Evolutionary conservation across 1,140 invertebrate genomes (phyloP), one percentile per base, ranked within the genome.

Genomic region (Camponotus pennsylvanicus): DNA sequence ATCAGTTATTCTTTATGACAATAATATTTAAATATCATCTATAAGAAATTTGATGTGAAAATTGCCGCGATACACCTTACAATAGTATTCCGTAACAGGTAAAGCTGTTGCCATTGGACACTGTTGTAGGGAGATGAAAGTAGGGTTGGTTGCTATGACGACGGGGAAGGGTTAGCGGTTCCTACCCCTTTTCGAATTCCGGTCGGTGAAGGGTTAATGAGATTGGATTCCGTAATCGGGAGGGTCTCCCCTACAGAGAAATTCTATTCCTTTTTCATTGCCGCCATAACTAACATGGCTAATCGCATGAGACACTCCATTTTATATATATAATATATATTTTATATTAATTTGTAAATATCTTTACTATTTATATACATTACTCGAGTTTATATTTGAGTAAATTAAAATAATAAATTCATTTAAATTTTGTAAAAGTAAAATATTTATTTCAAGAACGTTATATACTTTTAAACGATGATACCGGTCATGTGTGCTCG

Each of bases 171-270:
- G 93, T 94, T 94, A 93, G 92, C 87, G 49, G 87, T 85, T 77
- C 85, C 88, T 85, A 89, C 86, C 86, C 88, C 78, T 86, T 80
- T 87, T 80, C 37, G 86, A 82, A 90, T 83, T 87, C 83, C 67
- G 57, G 21, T 77, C 77, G 86, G 91, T 90, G 92, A 95, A 94
- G 94, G 93, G 94, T 94, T 95, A 95, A 95, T 94, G 93, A 95
- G 93, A 94, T 95, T 94, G 93, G 93, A 89, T 86, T 87, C 91
- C 87, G 82, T 85, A 82, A 91, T 91, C 90, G 91, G 89, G 89
- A 85, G 71, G 77, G 82, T 86, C 77, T 76, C 52, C 70, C 42
- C 67, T 61, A 3, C 34, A 7, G 18, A 3, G 5, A 57, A n/a
- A 37, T 59, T 85, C n/a, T 66, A 40, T 66, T 55, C 59, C 18